phyloP scores from a whole-genome alignment of 2,797 vertebrate species.

The Phalanger gymnotis region DNA sequence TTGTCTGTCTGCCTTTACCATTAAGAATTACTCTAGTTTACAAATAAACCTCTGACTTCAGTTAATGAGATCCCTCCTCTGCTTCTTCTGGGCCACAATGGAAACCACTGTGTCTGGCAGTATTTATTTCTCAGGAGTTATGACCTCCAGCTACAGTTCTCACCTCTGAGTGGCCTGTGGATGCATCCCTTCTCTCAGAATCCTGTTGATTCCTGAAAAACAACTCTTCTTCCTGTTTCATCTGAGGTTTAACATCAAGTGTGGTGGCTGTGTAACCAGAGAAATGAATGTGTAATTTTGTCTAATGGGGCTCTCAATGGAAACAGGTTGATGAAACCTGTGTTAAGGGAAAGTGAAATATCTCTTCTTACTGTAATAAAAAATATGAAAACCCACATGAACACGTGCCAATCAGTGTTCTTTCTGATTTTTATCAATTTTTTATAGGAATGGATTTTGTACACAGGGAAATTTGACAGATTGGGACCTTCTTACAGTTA shows the following conservation, averaged over 20 bases:
- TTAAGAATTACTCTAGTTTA: background rate
- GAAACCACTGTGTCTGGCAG: background rate
- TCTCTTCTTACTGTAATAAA: background rate
- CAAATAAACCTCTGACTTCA: background rate
- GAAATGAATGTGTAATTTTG: background rate
- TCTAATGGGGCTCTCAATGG: background rate
- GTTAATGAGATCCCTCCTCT: background rate
- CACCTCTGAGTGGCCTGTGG: background rate
- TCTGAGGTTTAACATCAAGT: background rate
- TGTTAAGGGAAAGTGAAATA: background rate
- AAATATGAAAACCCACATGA: background rate
- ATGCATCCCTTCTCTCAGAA: background rate
- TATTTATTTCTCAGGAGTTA: background rate
- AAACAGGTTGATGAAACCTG: background rate
- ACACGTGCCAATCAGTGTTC: background rate
- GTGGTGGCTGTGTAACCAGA: background rate
- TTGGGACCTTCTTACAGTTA: background rate
- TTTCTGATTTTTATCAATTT: background rate
- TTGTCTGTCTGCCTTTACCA: background rate
- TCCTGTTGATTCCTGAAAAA: background rate
- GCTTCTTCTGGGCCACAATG: background rate
- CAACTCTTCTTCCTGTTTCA: background rate
- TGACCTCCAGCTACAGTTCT: background rate
- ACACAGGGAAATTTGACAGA: background rate
- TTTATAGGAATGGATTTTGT: background rate